Evolutionary conservation across 2,888 invertebrate species (phyloP).

Genomic region (Corbicula japonica): DNA sequence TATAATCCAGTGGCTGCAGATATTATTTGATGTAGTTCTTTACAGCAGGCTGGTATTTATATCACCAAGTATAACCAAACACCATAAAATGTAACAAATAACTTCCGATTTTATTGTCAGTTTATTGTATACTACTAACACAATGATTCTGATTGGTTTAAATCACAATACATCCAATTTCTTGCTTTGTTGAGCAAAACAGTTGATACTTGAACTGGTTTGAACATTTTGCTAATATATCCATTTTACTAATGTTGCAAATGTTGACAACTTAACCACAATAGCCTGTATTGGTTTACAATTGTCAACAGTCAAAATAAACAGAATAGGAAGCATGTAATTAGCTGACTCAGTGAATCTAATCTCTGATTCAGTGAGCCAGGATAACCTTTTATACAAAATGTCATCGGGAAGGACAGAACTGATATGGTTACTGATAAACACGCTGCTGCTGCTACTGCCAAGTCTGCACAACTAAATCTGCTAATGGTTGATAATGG

Average conservation of each 20-base stretch:
- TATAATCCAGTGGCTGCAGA: too few relatives aligned
- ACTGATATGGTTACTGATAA: too few relatives aligned
- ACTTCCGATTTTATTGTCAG: constrained; percentile 21
- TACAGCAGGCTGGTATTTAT: too few relatives aligned
- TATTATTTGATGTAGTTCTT: too few relatives aligned
- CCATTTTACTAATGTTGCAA: constrained; percentile 2
- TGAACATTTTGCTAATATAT: constrained; percentile 1
- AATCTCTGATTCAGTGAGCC: constrained; percentile 17
- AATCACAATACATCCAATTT: constrained; percentile 15
- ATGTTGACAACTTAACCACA: constrained; percentile 9
- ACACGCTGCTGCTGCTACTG: too few relatives aligned
- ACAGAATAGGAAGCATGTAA: constrained; percentile 6
- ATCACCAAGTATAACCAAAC: constrained; percentile 7
- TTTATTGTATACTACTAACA: constrained; percentile 16
- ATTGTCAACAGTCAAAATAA: constrained; percentile 1
- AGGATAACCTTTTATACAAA: too few relatives aligned
- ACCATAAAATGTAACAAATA: constrained; percentile 25
- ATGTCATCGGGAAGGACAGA: too few relatives aligned
- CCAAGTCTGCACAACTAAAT: too few relatives aligned
- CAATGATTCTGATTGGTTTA: constrained; percentile 23
- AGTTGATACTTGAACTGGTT: constrained; percentile 16
- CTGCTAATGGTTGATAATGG: too few relatives aligned
- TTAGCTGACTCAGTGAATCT: constrained; percentile 28
- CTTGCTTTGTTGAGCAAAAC: constrained; percentile 19
- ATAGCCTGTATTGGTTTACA: neutral